Conservation (phyloP, 2,888 invertebrate species). For the Entomobrya multifasciata region DNA sequence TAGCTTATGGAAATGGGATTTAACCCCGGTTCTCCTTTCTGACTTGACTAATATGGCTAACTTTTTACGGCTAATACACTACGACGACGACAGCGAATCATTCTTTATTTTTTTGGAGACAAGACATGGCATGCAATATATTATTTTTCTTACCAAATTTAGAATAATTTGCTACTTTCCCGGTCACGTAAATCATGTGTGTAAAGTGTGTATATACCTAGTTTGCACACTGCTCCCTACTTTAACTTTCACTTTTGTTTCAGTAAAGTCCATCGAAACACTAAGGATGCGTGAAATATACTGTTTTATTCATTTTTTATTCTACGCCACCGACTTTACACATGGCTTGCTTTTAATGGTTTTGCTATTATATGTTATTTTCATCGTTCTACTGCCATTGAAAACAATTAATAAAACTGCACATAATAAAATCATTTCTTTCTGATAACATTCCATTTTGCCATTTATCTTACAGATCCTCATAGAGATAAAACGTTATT, state of each 20-base stretch:
- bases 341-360: neutral
- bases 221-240: too few species aligned
- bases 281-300: neutral
- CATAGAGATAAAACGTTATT: constrained; percentile 6
- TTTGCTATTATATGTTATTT: too few species aligned
- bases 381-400: too few species aligned
- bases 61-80: constrained; percentile 48
- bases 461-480: neutral
- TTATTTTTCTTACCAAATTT: too few species aligned
- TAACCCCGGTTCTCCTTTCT: constrained; percentile 32
- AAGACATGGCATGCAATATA: neutral
- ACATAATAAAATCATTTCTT: constrained; percentile 14
- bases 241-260: too few species aligned
- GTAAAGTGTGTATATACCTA: too few species aligned
- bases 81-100: neutral
- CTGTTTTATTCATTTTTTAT: neutral
- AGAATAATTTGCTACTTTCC: too few species aligned
- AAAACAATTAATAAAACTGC: constrained; percentile 34
- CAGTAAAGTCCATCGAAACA: too few species aligned
- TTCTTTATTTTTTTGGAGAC: constrained; percentile 10
- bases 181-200: too few species aligned
- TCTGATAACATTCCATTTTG: neutral
- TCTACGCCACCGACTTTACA: neutral
- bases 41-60: constrained; percentile 37
- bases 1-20: constrained; percentile 46